Conservation (phyloP, 1,140 invertebrate genomes). For the Sminthurides bifidus region DNA sequence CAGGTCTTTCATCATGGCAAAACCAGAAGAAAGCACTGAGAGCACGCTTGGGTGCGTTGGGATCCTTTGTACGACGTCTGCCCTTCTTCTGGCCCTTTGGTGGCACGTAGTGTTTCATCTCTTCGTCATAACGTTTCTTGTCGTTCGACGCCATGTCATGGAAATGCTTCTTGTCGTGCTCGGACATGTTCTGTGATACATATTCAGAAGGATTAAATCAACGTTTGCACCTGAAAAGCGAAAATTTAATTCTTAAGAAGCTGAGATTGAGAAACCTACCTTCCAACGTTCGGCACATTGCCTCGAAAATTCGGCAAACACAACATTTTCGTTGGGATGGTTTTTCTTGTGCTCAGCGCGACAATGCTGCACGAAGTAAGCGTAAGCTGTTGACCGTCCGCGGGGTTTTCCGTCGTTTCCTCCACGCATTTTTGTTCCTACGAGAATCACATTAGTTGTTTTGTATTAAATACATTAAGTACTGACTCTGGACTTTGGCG, state of each 20-base stretch:
- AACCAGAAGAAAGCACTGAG: constrained; percentile 99
- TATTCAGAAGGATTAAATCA: not conserved
- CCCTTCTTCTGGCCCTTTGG: constrained; percentile 80
- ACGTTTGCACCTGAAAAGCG: not conserved
- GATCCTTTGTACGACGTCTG: constrained; percentile 82
- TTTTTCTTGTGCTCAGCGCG: constrained; percentile 98
- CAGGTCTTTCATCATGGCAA: constrained; percentile 90
- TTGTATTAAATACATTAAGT: too few species aligned
- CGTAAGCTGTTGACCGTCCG: constrained; percentile 96
- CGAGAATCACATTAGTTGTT: too few species aligned
- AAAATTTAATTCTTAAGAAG: constrained; percentile 1
- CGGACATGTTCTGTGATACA: constrained; percentile 78
- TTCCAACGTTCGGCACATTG: constrained; percentile 99
- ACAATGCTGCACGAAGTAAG: constrained; percentile 98
- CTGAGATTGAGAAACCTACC: constrained; percentile 48
- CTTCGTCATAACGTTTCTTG: constrained; percentile 86
- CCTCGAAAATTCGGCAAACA: constrained; percentile 96
- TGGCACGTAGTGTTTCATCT: constrained; percentile 92
- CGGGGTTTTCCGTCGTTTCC: constrained; percentile 60
- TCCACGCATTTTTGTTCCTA: constrained; percentile 11
- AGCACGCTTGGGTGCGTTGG: constrained; percentile 96
- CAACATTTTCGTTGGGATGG: constrained; percentile 94
- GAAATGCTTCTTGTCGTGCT: constrained; percentile 96
- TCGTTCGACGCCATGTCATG: constrained; percentile 97
- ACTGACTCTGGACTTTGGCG: too few species aligned